Percentiles rank a stretch among this genome's conserved stretches.
Conservation (phyloP, 2,888 invertebrate species). For the Gisinianus flammeolus region DNA sequence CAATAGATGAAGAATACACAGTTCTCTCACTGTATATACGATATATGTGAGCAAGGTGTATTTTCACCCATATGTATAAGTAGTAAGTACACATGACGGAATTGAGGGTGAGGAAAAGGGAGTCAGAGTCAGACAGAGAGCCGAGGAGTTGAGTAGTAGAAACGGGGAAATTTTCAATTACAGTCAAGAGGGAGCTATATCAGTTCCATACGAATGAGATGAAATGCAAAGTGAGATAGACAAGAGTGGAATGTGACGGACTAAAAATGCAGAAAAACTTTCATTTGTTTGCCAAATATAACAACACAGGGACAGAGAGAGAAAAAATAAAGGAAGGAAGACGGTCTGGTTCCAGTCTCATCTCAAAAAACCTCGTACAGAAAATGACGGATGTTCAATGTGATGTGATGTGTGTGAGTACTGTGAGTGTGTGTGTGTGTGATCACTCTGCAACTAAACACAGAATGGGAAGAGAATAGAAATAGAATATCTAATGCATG, state of each 20-base stretch:
- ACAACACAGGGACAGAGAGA: conserved; percentile 17
- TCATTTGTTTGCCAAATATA: conserved; percentile 55
- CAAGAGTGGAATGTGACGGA: conserved; percentile 33
- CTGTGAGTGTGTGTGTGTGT: no score
- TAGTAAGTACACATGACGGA: neutral
- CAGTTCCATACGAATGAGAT: conserved; percentile 32
- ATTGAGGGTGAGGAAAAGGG: neutral
- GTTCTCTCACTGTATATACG: neutral
- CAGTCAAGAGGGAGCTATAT: conserved; percentile 42
- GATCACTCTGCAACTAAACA: conserved; percentile 22
- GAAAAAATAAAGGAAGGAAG: neutral
- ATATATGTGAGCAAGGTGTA: conserved; percentile 3
- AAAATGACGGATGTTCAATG: conserved; percentile 40
- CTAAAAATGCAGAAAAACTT: conserved; percentile 39
- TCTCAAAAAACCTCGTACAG: conserved; percentile 20
- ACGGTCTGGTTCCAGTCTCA: conserved; percentile 37
- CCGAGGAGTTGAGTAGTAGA: neutral
- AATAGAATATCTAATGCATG: conserved; percentile 27
- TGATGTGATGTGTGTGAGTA: conserved; percentile 27
- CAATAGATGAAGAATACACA: neutral
- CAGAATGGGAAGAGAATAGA: neutral
- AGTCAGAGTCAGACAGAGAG: neutral
- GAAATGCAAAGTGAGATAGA: conserved; percentile 32
- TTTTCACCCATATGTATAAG: neutral
- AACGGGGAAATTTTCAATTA: conserved; percentile 56